Evolutionary conservation across 2,797 vertebrate genomes (phyloP).

Genomic region (Remorina albescens): DNA sequence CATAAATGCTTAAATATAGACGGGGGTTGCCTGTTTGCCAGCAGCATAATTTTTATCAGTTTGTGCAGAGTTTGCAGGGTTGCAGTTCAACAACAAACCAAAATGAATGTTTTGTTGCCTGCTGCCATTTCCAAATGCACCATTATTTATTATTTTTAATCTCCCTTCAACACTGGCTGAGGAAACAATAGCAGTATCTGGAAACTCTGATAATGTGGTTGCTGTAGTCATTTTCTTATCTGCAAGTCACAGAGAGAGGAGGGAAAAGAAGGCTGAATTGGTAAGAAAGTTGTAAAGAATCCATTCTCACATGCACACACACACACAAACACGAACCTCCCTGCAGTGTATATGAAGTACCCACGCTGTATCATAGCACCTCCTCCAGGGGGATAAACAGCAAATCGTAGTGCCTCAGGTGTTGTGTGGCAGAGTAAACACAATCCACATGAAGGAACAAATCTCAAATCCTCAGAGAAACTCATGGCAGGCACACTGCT

Average conservation of each 20-base stretch:
- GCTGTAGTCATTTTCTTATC: constrained; percentile 73
- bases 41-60: constrained; percentile 63
- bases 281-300: constrained; percentile 37
- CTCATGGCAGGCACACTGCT: constrained; percentile 36
- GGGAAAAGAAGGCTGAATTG: constrained; percentile 43
- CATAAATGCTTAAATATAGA: constrained; percentile 52
- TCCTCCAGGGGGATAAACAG: constrained; percentile 39
- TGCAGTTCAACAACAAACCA: constrained; percentile 56
- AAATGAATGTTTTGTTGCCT: constrained; percentile 59
- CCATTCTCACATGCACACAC: constrained; percentile 14
- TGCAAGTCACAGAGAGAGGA: constrained; percentile 61
- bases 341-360: constrained; percentile 27
- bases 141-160: constrained; percentile 76
- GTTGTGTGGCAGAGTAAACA: constrained; percentile 63
- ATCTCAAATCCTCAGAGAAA: constrained; percentile 48
- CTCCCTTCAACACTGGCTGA: constrained; percentile 63
- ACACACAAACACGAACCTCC: constrained; percentile 21
- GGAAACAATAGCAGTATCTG: constrained; percentile 71
- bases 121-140: constrained; percentile 62
- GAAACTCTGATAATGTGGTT: constrained; percentile 51
- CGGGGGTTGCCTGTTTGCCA: constrained; percentile 32
- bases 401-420: constrained; percentile 50
- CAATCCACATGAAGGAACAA: constrained; percentile 44
- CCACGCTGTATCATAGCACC: constrained; percentile 37
- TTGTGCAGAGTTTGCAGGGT: constrained; percentile 52